Percentiles rank a stretch among this genome's conserved stretches.
Conservation (phyloP, 2,888 invertebrate genomes). For the Polymixis lichenea region DNA sequence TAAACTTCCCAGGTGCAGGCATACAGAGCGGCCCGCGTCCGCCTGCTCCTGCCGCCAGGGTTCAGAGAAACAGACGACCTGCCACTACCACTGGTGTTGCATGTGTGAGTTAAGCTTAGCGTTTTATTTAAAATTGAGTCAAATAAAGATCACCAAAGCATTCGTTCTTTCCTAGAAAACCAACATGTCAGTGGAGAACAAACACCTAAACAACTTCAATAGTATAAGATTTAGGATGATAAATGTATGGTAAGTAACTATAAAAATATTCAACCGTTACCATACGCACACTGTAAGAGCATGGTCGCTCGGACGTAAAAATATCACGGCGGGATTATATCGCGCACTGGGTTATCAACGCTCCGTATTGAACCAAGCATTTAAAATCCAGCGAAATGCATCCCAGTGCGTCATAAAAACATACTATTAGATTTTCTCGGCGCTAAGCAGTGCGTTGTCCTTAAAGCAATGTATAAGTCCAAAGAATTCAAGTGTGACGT, state of each 20-base stretch:
- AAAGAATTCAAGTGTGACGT: background rate
- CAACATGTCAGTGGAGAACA: background rate
- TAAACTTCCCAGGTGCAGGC: slow-evolving; percentile 86
- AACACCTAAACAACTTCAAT: background rate
- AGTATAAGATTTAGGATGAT: background rate
- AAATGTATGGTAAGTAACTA: background rate
- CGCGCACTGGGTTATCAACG: no score
- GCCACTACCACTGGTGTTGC: slow-evolving; percentile 94
- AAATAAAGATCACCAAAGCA: background rate
- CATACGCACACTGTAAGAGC: background rate
- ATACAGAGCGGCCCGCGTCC: slow-evolving; percentile 90
- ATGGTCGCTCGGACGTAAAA: no score
- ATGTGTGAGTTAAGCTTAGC: slow-evolving; percentile 92
- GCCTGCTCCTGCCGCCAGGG: slow-evolving; percentile 95
- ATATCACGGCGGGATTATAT: no score
- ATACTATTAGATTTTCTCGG: no score
- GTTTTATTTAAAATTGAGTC: background rate
- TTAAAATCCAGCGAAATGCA: no score
- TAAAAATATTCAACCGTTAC: background rate
- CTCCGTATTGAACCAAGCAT: no score
- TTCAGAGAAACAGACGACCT: slow-evolving; percentile 95
- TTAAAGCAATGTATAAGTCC: background rate
- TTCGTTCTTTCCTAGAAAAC: background rate
- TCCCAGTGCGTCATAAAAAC: no score
- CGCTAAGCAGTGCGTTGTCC: background rate